Evolutionary conservation across 1,140 invertebrate species (phyloP), one percentile per base, ranked within the genome.

Genomic region (Magallana ariakensis): DNA sequence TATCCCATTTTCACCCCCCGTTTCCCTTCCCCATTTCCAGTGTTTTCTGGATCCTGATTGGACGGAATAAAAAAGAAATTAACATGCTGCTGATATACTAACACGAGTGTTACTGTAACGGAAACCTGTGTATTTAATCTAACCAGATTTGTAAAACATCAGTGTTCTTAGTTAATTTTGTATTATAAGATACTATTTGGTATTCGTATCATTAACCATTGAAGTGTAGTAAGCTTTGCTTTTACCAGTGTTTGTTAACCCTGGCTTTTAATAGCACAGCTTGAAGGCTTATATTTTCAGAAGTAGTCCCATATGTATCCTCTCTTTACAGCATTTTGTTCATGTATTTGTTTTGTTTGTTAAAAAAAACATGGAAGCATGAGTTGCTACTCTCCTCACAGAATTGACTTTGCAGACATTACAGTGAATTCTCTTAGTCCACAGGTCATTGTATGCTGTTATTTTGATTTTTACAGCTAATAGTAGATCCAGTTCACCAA

Each of bases 401-500:
- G n/a, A n/a, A n/a, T n/a, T n/a, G n/a, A n/a, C 33, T 46, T 46
- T 46, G 33, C 33, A 2, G 33, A 2, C 33, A 46, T 46, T 46
- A 46, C 33, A 46, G 33, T 46, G 33, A 46, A 46, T 46, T 46
- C 5, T 46, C 33, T 46, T 2, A 33, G 7, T 26, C 2, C 8
- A 4, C 19, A 75, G 26, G 66, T 26, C 11, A 26, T 75, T 62
- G 15, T 19, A 75, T 26, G 33, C n/a, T 75, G 66, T 13, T 13
- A 33, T 75, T 3, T 11, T 75, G 8, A 13, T 55, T 82, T 55
- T 82, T 94, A 90, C 94, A 97, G 97, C 97, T 60, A 97, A 96
- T 85, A 98, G 97, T 90, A 95, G 98, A 84, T 98, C 97, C 9
- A 97, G 97, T 80, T 98, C 97, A 0, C 97, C 98, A 4, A 97